Conservation (phyloP, 2,797 vertebrate genomes). For the Propithecus deckenii region DNA sequence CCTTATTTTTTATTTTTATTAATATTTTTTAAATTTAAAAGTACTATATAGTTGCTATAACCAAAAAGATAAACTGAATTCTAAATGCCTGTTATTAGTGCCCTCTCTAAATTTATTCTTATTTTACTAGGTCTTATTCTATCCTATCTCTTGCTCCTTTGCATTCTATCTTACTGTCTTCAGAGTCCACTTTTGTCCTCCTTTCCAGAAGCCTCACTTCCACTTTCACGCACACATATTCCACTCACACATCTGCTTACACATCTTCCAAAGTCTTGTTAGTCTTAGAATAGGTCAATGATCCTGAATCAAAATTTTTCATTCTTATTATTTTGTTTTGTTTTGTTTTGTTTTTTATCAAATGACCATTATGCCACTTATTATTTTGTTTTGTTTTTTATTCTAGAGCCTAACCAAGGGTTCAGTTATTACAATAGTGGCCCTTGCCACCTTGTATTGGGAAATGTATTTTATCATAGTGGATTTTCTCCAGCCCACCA, state of each 20-base stretch:
- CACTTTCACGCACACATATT: not conserved
- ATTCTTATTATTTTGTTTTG: constrained; percentile 2
- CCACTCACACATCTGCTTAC: not conserved
- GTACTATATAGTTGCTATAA: not conserved
- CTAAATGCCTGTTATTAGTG: not conserved
- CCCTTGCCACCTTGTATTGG: not conserved
- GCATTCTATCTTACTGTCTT: not conserved
- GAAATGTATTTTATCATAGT: not conserved
- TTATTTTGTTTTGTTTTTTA: not conserved
- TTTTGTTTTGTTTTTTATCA: not conserved
- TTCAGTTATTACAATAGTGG: not conserved
- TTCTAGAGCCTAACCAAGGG: not conserved
- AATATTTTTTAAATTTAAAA: constrained; percentile 11
- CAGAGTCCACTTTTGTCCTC: not conserved
- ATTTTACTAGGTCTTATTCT: not conserved
- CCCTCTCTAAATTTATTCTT: not conserved
- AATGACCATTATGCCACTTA: not conserved
- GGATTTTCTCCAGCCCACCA: not conserved
- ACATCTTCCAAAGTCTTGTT: not conserved
- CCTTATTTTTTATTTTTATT: constrained; percentile 23
- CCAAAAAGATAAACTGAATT: not conserved
- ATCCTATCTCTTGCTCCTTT: not conserved
- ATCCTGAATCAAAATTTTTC: constrained; percentile 17
- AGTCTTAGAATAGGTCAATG: not conserved
- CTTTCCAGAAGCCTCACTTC: not conserved